Percentiles rank a stretch among this genome's conserved stretches.
phyloP scores from a whole-genome alignment of 2,888 invertebrate genomes.

The Vesta saturnalis region DNA sequence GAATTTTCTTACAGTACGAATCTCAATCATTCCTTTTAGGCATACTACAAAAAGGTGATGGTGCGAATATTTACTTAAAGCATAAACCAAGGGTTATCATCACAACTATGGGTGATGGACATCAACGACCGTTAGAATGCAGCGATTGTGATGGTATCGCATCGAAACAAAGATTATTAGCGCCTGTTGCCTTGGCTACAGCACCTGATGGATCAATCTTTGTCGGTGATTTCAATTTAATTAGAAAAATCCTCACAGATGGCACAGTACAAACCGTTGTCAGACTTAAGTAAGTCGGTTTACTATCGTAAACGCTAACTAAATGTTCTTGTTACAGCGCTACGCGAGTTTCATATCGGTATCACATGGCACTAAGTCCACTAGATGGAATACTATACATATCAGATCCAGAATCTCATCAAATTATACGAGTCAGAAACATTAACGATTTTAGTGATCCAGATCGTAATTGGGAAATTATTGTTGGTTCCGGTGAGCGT shows the following conservation, averaged over 20 bases:
- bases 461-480: slow-evolving; percentile 93
- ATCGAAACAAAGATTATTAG: slow-evolving; percentile 81
- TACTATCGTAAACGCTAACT: too few species aligned
- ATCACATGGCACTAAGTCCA: slow-evolving; percentile 96
- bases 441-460: slow-evolving; percentile 85
- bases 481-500: slow-evolving; percentile 94
- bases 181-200: slow-evolving; percentile 92
- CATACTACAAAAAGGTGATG: slow-evolving; percentile 97
- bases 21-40: slow-evolving; percentile 71
- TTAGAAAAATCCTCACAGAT: slow-evolving; percentile 86
- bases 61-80: slow-evolving; percentile 93
- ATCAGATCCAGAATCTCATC: slow-evolving; percentile 95
- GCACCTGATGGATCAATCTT: slow-evolving; percentile 94
- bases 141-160: slow-evolving; percentile 83
- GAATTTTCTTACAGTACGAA: background rate
- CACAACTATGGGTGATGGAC: slow-evolving; percentile 91
- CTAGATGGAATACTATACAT: slow-evolving; percentile 94
- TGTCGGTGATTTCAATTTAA: slow-evolving; percentile 95
- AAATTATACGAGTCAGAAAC: slow-evolving; percentile 88
- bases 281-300: slow-evolving; percentile 80
- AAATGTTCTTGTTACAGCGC: slow-evolving; percentile 68
- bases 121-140: slow-evolving; percentile 89
- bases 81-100: slow-evolving; percentile 92
- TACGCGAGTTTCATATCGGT: slow-evolving; percentile 93
- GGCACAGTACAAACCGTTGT: slow-evolving; percentile 84